Evolutionary conservation across 1,140 invertebrate species (phyloP), one percentile per base, ranked within the genome.

Genomic region (Euura saliciscinereae): DNA sequence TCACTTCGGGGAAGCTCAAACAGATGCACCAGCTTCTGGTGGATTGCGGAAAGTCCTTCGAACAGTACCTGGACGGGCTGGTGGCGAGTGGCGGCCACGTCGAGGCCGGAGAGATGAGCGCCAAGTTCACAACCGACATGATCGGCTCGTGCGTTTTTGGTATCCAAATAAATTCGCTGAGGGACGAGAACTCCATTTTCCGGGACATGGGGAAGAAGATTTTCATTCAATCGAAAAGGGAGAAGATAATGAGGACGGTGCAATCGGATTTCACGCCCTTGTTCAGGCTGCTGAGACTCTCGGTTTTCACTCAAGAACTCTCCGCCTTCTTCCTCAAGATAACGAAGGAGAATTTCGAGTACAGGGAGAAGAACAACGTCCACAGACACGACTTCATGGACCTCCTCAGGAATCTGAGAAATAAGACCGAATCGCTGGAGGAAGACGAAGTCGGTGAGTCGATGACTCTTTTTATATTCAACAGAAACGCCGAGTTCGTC

Each of bases 101-200:
- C 28, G 28, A 28, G 28, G 28, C 28, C 28, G 28, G 28, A 8
- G 89, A 91, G 43, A 77, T 91, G 2, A 87, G 89, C 65, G 88
- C 88, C 0, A 87, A 89, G 67, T 93, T 89, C 75, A 89, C 90
- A 0, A 92, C 91, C 59, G 92, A 93, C 80, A 88, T 91, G 0
- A 91, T 93, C 28, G 91, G 89, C 0, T 90, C 85, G 28, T 28
- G 43, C 89, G 91, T 90, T 6, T 92, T 92, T 78, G 92, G 92
- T 0, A 85, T 92, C 3, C 87, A 91, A 13, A 89, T 90, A 73
- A 89, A 91, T 68, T 87, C 90, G 6, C 85, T 91, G 10, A 80
- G 84, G 69, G 84, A 90, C 78, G 81, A 88, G 0, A 79, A 90
- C 43, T 86, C 89, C 0, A 87, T 90, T 78, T 92, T 92, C 80